Evolutionary conservation across 1,140 invertebrate species (phyloP).

Genomic region (Antheraea pernyi): DNA sequence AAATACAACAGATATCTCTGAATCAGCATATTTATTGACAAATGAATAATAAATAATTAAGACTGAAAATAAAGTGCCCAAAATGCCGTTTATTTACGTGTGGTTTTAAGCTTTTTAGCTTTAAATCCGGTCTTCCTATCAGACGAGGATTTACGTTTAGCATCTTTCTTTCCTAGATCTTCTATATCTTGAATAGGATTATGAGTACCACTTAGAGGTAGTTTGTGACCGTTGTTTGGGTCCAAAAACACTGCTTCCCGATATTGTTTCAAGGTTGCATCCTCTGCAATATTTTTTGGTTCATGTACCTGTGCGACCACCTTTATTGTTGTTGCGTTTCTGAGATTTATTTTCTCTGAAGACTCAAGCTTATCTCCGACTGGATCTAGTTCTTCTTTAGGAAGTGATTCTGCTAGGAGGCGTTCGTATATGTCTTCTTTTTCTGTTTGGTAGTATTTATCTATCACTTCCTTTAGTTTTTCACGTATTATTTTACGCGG

Average conservation of each 20-base stretch:
- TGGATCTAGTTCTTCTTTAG: conserved; percentile 40
- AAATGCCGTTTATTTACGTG: background rate
- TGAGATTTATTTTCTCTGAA: conserved; percentile 40
- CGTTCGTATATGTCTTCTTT: conserved; percentile 38
- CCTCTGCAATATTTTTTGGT: conserved; percentile 13
- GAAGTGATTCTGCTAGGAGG: conserved; percentile 39
- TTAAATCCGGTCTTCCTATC: conserved; percentile 31
- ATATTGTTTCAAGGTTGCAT: conserved; percentile 39
- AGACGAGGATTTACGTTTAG: conserved; percentile 18
- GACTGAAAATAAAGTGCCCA: too few relatives aligned
- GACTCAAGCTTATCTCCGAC: conserved; percentile 44
- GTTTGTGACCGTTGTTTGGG: conserved; percentile 15
- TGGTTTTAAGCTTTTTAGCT: conserved; percentile 33
- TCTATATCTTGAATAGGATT: conserved; percentile 31
- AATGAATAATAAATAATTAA: too few relatives aligned
- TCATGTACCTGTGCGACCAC: conserved; percentile 21
- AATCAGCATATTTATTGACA: too few relatives aligned
- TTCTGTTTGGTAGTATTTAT: conserved; percentile 33
- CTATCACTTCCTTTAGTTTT: conserved; percentile 29
- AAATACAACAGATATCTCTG: too few relatives aligned
- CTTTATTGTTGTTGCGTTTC: conserved; percentile 28
- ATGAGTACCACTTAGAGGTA: conserved; percentile 31
- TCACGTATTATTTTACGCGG: conserved; percentile 32
- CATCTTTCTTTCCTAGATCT: conserved; percentile 26
- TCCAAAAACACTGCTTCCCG: conserved; percentile 32